These are phyloP conservation scores for Homarus gammarus DNA, from an alignment of 2,888 invertebrate genomes.

Conservation along the genomic window DNA sequence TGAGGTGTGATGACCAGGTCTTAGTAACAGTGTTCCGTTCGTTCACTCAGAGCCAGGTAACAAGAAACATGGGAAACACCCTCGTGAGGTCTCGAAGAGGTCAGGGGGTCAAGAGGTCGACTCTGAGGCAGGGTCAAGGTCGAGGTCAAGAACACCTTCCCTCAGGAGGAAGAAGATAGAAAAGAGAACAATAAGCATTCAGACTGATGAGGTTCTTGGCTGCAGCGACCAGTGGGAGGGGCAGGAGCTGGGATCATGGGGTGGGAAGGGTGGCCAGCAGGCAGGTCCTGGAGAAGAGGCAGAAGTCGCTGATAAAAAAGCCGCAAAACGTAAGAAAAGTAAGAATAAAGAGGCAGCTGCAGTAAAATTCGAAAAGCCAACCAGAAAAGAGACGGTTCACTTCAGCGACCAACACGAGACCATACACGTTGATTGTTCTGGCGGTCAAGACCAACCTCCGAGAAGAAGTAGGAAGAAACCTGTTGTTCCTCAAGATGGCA, in stretches of 20 bases:
- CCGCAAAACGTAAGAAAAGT: slow-evolving; percentile 30
- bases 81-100: slow-evolving; percentile 38
- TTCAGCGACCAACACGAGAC: slow-evolving; percentile 45
- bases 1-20: not conserved
- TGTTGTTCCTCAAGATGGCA: not conserved
- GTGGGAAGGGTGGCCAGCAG: not conserved
- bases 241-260: not conserved
- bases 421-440: not conserved
- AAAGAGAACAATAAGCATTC: slow-evolving; percentile 50
- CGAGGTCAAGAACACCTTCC: slow-evolving; percentile 56
- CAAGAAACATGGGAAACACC: slow-evolving; percentile 54
- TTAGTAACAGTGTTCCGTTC: slow-evolving; percentile 52
- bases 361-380: not conserved
- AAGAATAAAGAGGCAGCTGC: not conserved
- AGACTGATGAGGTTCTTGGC: slow-evolving; percentile 34
- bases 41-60: slow-evolving; percentile 55
- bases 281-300: slow-evolving; percentile 3
- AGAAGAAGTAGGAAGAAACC: not conserved
- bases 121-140: slow-evolving; percentile 61
- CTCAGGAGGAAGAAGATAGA: slow-evolving; percentile 51
- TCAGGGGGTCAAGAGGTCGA: slow-evolving; percentile 58
- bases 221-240: not conserved
- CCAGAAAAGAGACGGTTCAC: slow-evolving; percentile 28
- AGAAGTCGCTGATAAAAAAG: not conserved
- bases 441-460: not conserved